Base-by-base conservation (phyloP, 2,797 vertebrate species). In the Oryzias sinensis region DNA sequence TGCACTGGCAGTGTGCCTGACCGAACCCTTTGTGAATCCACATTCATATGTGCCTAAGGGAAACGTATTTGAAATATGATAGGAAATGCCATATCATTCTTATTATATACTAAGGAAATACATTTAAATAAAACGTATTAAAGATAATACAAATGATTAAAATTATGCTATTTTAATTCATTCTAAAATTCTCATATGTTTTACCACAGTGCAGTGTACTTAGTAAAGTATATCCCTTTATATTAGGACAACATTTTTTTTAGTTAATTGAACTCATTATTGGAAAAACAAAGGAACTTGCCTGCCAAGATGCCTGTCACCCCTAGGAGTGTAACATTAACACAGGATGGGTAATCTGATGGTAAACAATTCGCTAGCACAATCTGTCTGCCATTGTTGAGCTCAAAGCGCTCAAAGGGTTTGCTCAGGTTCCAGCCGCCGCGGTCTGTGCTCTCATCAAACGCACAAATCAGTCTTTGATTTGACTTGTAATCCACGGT, bases 31-130 rank as follows among this genome's bases (percentile, higher is more conserved):
- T 0, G 33, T 81, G 65, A 93, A 90, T 13, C 77, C 73, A 60
- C 92, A 93, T 64, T 75, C 75, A 5, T 89, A 92, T 0, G 0
- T 62, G 37, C 92, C 92, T 93, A 70, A 27, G 52, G 66, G n/a
- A 20, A 55, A 53, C 40, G 71, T 14, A 14, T 2, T 27, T 1
- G 6, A 27, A 27, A 27, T 27, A 29, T 8, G 6, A 33, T 8
- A 2, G 29, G 9, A 33, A 9, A 33, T 33, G 3, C 11, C 8
- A 33, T 33, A 11, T 33, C 8, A 33, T 33, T 33, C 8, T 33
- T 33, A 11, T 9, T 8, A 11, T 11, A 33, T 33, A 11, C 7
- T 33, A 33, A 3, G 8, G 29, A 33, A 33, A 33, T 33, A 33
- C 9, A 9, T 33, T 33, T 2, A 33, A 33, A 33, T 6, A 33